phyloP scores from a whole-genome alignment of 2,888 invertebrate genomes.

The Trichacis sp. region DNA sequence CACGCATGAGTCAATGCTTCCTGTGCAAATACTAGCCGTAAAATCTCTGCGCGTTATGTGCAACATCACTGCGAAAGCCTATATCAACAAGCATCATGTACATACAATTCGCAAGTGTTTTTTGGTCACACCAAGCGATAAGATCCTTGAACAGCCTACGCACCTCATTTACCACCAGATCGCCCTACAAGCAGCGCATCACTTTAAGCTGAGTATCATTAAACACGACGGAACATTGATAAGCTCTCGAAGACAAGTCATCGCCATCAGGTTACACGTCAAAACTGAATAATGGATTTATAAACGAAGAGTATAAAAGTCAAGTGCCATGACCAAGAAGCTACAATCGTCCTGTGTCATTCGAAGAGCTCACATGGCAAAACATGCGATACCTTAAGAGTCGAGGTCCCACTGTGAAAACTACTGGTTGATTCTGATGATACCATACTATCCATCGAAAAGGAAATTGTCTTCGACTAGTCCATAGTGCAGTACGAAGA shows the following conservation, averaged over 20 bases:
- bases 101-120: constrained; percentile 21
- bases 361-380: not conserved
- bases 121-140: too few species aligned
- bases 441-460: not conserved
- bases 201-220: too few species aligned
- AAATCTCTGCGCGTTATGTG: constrained; percentile 26
- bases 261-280: too few species aligned
- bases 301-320: not conserved
- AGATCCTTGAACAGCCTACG: too few species aligned
- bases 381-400: constrained; percentile 33
- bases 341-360: not conserved
- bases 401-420: constrained; percentile 28
- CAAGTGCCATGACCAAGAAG: too few species aligned
- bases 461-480: too few species aligned
- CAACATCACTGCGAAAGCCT: constrained; percentile 23
- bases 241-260: too few species aligned
- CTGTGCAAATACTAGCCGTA: constrained; percentile 16
- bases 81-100: constrained; percentile 11
- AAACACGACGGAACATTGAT: too few species aligned
- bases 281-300: too few species aligned
- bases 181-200: too few species aligned
- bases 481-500: too few species aligned
- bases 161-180: too few species aligned
- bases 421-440: not conserved
- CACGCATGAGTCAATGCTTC: constrained; percentile 14